phyloP scores from a whole-genome alignment of 2,888 invertebrate species.

The Drosophila affinis region DNA sequence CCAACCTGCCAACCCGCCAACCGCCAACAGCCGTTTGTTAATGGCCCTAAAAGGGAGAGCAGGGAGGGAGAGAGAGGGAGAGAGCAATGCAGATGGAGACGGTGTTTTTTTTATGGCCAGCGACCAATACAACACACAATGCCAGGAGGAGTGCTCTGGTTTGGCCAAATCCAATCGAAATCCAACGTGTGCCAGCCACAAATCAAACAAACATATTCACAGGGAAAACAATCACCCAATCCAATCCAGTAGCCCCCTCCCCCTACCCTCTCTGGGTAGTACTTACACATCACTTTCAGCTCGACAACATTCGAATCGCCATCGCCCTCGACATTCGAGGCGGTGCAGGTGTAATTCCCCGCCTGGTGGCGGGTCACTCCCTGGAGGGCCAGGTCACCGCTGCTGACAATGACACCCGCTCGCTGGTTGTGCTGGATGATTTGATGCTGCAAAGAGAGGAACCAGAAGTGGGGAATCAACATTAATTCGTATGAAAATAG shows the following conservation, averaged over 20 bases:
- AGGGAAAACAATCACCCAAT: too few species aligned
- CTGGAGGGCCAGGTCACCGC: conserved; percentile 92
- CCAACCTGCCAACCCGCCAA: background rate
- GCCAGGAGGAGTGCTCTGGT: too few species aligned
- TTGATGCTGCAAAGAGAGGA: conserved; percentile 87
- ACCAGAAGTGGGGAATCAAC: conserved; percentile 29
- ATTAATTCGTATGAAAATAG: background rate
- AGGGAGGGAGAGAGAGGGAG: conserved; percentile 11
- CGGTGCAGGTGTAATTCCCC: conserved; percentile 94
- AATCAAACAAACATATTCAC: conserved; percentile 12
- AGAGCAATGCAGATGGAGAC: conserved; percentile 12
- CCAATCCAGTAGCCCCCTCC: too few species aligned
- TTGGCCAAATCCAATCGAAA: too few species aligned
- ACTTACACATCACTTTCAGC: conserved; percentile 96
- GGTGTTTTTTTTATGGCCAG: conserved; percentile 18
- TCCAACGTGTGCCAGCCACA: conserved; percentile 2
- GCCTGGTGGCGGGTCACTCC: conserved; percentile 91
- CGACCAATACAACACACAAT: too few species aligned
- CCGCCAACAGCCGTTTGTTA: conserved; percentile 54
- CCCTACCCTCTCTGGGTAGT: conserved; percentile 13
- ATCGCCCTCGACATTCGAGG: conserved; percentile 95
- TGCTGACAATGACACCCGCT: conserved; percentile 93
- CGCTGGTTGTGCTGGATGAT: conserved; percentile 93
- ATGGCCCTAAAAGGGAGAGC: conserved; percentile 28
- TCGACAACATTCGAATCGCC: conserved; percentile 92